phyloP scores from a whole-genome alignment of 2,888 invertebrate genomes.

The Syrista parreyssii region DNA sequence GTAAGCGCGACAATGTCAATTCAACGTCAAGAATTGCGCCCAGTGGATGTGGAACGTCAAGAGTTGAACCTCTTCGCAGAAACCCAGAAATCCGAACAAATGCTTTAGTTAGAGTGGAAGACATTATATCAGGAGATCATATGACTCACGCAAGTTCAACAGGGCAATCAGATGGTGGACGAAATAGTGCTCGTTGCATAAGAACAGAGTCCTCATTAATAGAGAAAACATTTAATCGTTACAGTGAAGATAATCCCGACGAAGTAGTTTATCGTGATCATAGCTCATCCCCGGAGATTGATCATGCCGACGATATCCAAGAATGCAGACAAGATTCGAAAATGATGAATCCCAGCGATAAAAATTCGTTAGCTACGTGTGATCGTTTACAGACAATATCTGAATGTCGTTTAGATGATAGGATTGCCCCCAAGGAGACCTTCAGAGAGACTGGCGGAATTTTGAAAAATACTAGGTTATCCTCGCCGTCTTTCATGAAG shows the following conservation, averaged over 20 bases:
- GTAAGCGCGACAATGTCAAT: slow-evolving; percentile 58
- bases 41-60: slow-evolving; percentile 26
- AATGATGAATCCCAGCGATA: not conserved
- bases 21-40: slow-evolving; percentile 26
- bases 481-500: slow-evolving; percentile 64
- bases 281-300: not conserved
- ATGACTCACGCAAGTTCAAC: not conserved
- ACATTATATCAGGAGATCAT: not conserved
- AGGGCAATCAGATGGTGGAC: not conserved
- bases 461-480: slow-evolving; percentile 44
- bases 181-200: not conserved
- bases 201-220: not conserved
- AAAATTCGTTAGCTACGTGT: not conserved
- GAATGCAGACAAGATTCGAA: not conserved
- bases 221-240: not conserved
- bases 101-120: not conserved
- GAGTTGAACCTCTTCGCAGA: slow-evolving; percentile 51
- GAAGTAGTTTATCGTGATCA: not conserved
- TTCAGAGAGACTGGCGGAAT: slow-evolving; percentile 25
- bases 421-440: not conserved
- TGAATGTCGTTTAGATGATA: not conserved
- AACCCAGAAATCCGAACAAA: slow-evolving; percentile 24
- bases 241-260: not conserved
- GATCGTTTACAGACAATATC: not conserved
- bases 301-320: not conserved